Evolutionary conservation across 2,113 vertebrate species (phyloP).

Genomic region (Oncorhynchus clarkii): DNA sequence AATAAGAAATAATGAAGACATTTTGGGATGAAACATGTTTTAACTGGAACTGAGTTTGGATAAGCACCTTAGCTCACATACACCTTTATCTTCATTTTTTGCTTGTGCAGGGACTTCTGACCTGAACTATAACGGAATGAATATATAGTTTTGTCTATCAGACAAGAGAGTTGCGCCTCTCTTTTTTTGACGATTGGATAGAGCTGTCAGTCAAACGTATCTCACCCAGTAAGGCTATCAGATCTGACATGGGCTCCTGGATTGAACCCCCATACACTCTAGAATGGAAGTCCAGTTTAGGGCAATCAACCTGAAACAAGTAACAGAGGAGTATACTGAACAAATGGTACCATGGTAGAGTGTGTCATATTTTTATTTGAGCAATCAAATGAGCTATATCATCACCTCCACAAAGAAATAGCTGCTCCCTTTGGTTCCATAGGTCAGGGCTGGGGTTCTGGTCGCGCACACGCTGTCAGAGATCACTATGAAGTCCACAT

Average conservation of each 20-base stretch:
- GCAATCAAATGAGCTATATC: background rate
- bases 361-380: background rate
- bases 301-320: conserved; percentile 70
- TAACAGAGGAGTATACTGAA: background rate
- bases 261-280: conserved; percentile 77
- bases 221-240: conserved; percentile 77
- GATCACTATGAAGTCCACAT: conserved; percentile 73
- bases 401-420: conserved; percentile 77
- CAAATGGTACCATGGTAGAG: background rate
- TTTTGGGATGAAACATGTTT: too few relatives aligned
- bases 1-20: background rate
- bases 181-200: too few relatives aligned
- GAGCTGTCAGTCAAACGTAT: background rate
- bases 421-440: conserved; percentile 69
- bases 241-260: conserved; percentile 72
- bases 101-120: too few relatives aligned
- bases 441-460: conserved; percentile 71
- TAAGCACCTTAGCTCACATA: too few relatives aligned
- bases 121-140: background rate
- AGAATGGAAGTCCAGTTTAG: conserved; percentile 75
- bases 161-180: too few relatives aligned
- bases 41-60: too few relatives aligned
- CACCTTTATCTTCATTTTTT: too few relatives aligned
- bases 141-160: too few relatives aligned
- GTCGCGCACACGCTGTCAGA: conserved; percentile 77